phyloP scores from a whole-genome alignment of 2,888 invertebrate genomes.

The Laspeyria flexula region DNA sequence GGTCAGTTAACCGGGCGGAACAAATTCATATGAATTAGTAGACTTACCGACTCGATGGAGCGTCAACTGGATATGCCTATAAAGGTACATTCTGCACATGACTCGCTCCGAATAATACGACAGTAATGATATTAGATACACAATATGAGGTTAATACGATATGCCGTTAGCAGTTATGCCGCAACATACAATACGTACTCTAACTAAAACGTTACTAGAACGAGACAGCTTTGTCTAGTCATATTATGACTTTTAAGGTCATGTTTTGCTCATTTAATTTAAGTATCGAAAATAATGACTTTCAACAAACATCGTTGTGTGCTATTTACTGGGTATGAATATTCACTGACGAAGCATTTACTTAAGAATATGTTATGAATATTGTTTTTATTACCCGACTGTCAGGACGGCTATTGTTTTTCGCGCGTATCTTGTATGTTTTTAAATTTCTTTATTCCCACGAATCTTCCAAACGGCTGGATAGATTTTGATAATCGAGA shows the following conservation, averaged over 20 bases:
- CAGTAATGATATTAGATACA: slow-evolving; percentile 49
- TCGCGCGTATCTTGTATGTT: no score
- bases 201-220: slow-evolving; percentile 23
- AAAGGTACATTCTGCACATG: slow-evolving; percentile 43
- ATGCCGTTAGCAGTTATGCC: slow-evolving; percentile 40
- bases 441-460: no score
- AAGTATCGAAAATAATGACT: slow-evolving; percentile 8
- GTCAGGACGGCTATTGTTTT: no score
- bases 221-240: slow-evolving; percentile 13
- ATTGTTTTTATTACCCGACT: no score
- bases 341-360: slow-evolving; percentile 1
- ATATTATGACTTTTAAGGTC: slow-evolving; percentile 28
- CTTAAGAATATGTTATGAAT: no score
- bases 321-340: slow-evolving; percentile 32
- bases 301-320: slow-evolving; percentile 28
- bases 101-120: slow-evolving; percentile 54
- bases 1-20: slow-evolving; percentile 50
- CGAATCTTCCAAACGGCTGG: no score
- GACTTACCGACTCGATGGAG: slow-evolving; percentile 47
- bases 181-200: no score
- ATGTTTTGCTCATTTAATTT: slow-evolving; percentile 12
- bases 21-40: slow-evolving; percentile 55
- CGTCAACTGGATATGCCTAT: slow-evolving; percentile 36
- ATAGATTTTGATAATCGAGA: no score
- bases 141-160: slow-evolving; percentile 38